Conservation (phyloP, 2,113 vertebrate species). For the Ivindomyrus marchei region DNA sequence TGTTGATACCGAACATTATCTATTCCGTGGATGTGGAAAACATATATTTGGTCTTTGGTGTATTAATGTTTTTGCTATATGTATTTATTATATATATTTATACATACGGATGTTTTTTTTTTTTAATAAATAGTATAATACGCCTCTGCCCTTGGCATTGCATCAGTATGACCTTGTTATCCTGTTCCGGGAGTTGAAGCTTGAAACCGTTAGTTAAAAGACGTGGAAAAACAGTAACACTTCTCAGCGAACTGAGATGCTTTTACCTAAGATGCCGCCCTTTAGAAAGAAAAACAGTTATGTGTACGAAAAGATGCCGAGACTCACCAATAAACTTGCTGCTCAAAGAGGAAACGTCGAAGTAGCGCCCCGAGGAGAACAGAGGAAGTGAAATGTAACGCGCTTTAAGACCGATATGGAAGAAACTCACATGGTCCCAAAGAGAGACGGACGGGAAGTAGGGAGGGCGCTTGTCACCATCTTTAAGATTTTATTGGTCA, state of each 20-base stretch:
- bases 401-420: not conserved
- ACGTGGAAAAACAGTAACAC: not conserved
- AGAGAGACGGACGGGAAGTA: not conserved
- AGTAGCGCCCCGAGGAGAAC: not conserved
- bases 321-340: not conserved
- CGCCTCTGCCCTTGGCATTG: conserved; percentile 17
- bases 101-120: not conserved
- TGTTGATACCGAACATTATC: not conserved
- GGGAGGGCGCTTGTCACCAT: not conserved
- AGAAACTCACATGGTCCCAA: not conserved
- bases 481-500: not conserved
- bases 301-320: not conserved
- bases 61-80: not conserved
- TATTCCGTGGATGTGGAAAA: not conserved
- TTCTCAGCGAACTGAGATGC: not conserved
- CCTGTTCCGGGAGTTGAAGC: not conserved
- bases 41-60: not conserved
- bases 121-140: not conserved
- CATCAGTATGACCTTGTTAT: conserved; percentile 33
- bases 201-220: not conserved
- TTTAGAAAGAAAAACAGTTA: too few species aligned
- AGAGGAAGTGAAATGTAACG: not conserved
- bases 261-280: not conserved
- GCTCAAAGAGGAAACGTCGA: not conserved
- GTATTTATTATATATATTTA: not conserved